Evolutionary conservation across 1,140 invertebrate genomes (phyloP), one percentile per base, ranked within the genome.

Genomic region (Dryas iulia): DNA sequence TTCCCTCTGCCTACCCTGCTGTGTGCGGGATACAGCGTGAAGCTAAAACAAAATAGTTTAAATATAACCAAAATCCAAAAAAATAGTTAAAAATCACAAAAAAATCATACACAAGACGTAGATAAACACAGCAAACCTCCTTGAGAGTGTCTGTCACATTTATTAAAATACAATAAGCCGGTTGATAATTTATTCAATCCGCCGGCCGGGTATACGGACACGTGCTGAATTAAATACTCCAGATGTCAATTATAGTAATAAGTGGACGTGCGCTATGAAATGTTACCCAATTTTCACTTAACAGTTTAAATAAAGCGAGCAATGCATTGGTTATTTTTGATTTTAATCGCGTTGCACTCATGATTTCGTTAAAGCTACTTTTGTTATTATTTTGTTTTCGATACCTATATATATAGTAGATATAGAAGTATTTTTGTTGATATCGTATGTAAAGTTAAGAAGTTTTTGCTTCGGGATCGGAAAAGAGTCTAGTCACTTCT

Each of bases 111-210:
- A 39, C 2, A 39, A 5, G 33, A 14, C 24, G 11, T n/a, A 56
- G 12, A 47, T 54, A 56, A 63, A 63, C 35, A 60, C 52, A 47
- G 61, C n/a, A 63, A 63, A 56, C 52, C 12, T 63, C 61, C 52
- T 63, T 56, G 52, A 56, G 10, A 31, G 18, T 54, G 52, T 12
- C 21, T 8, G 8, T 62, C 12, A 54, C 11, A 60, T 60, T 56
- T 47, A 53, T 67, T 67, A 8, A 54, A 60, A 67, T 67, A 28
- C 26, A 60, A 31, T 67, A 31, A 67, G 31, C 28, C 65, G 6
- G 58, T 60, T 54, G n/a, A 30, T 67, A 67, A 67, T 61, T 56
- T 60, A 61, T 67, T 60, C 65, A 54, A 67, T 67, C 33, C 39
- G 35, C 12, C 31, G 23, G 28, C 24, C 47, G 58, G 30, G 30